Evolutionary conservation across 2,888 invertebrate genomes (phyloP).

Genomic region (Lypha dubia): DNA sequence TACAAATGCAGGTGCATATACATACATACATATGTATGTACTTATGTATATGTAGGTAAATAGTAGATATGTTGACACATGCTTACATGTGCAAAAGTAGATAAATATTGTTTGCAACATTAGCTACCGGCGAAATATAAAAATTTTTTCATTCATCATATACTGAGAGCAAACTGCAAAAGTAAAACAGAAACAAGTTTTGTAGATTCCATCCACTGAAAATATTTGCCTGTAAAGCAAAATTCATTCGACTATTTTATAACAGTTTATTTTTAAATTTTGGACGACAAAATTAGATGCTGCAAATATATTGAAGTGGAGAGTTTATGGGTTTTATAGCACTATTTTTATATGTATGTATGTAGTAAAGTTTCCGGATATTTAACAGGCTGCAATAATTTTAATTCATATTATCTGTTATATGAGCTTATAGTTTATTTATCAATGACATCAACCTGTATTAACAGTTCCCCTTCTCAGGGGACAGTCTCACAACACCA

Average conservation of each 20-base stretch:
- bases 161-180: slow-evolving; percentile 3
- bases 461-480: background rate
- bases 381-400: no score
- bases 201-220: background rate
- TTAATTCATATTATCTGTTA: no score
- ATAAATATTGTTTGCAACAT: background rate
- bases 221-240: slow-evolving; percentile 24
- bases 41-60: no score
- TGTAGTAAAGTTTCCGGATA: background rate
- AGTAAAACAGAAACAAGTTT: slow-evolving; percentile 36
- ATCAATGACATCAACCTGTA: background rate
- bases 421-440: background rate
- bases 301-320: background rate
- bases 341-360: background rate
- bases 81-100: background rate
- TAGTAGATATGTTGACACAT: no score
- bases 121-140: background rate
- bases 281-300: background rate
- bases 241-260: slow-evolving; percentile 58
- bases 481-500: no score
- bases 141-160: slow-evolving; percentile 54
- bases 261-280: slow-evolving; percentile 1
- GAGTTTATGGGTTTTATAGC: no score
- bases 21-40: background rate
- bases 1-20: no score